Evolutionary conservation across 2,797 vertebrate species (phyloP).

Genomic region (Schizopygopsis malacanthus): DNA sequence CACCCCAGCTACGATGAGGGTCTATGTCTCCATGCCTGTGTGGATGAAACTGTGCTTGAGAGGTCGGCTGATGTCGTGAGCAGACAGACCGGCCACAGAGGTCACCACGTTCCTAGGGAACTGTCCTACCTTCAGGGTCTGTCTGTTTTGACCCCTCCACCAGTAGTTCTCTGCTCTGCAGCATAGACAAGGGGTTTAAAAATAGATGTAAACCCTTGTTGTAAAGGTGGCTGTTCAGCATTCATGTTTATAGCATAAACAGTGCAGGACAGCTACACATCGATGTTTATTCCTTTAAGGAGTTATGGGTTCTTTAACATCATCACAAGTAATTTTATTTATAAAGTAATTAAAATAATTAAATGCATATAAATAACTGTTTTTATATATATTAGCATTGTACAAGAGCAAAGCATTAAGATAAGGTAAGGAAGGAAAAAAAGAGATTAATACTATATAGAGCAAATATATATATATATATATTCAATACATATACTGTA

Average conservation of each 20-base stretch:
- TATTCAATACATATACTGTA: too few relatives aligned
- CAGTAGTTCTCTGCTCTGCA: slow-evolving; percentile 97
- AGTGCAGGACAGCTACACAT: neutral
- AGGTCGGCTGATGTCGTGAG: slow-evolving; percentile 97
- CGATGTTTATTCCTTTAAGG: neutral
- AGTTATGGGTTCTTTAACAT: neutral
- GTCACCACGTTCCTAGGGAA: slow-evolving; percentile 97
- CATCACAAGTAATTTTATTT: neutral
- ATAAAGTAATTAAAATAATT: neutral
- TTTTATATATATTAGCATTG: too few relatives aligned
- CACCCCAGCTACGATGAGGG: slow-evolving; percentile 96
- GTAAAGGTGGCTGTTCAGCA: neutral
- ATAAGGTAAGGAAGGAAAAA: too few relatives aligned
- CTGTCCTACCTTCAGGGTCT: slow-evolving; percentile 92
- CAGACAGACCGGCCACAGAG: slow-evolving; percentile 92
- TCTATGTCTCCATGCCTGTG: slow-evolving; percentile 96
- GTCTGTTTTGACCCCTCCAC: slow-evolving; percentile 97
- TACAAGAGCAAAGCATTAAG: too few relatives aligned
- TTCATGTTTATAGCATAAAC: neutral
- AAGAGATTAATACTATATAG: too few relatives aligned
- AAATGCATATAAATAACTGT: too few relatives aligned
- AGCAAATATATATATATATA: too few relatives aligned
- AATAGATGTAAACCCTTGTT: neutral
- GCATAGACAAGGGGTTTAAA: slow-evolving; percentile 1
- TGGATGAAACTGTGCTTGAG: slow-evolving; percentile 99